phyloP scores from a whole-genome alignment of 2,888 invertebrate genomes.

The Amphipoea oculea region DNA sequence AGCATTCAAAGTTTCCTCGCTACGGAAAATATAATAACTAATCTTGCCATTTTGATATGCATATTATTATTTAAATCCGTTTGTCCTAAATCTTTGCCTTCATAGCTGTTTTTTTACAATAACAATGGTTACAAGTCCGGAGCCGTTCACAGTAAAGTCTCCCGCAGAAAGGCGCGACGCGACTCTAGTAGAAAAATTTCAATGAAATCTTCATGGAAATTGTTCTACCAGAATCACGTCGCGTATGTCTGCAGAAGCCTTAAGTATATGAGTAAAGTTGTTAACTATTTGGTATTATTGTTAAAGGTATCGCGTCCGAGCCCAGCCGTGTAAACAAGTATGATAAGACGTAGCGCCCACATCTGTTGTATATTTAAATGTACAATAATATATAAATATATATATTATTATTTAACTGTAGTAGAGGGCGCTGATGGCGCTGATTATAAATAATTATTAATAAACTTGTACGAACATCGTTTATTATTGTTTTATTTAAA shows the following conservation, averaged over 20 bases:
- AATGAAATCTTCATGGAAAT: not conserved
- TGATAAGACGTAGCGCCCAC: constrained; percentile 39
- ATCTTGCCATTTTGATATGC: not conserved
- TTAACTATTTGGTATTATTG: constrained; percentile 42
- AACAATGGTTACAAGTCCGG: not conserved
- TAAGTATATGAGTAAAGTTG: constrained; percentile 12
- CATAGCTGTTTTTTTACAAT: not conserved
- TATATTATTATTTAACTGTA: constrained; percentile 54
- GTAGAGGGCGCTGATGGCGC: constrained; percentile 41
- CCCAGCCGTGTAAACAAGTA: constrained; percentile 40
- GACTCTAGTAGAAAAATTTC: not conserved
- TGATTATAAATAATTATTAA: constrained; percentile 66
- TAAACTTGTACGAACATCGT: constrained; percentile 77
- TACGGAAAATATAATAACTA: not conserved
- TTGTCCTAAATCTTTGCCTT: not conserved
- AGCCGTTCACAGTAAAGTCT: not conserved
- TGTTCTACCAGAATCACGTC: not conserved
- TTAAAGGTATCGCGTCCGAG: constrained; percentile 52
- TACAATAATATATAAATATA: constrained; percentile 60
- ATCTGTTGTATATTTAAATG: constrained; percentile 66
- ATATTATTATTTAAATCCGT: not conserved
- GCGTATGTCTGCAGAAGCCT: not conserved
- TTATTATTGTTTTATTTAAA: constrained; percentile 57
- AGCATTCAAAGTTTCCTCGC: not conserved
- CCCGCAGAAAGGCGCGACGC: not conserved